Evolutionary conservation across 2,888 invertebrate species (phyloP), one percentile per base, ranked within the genome.

Genomic region (Pseudolycoriella hygida): DNA sequence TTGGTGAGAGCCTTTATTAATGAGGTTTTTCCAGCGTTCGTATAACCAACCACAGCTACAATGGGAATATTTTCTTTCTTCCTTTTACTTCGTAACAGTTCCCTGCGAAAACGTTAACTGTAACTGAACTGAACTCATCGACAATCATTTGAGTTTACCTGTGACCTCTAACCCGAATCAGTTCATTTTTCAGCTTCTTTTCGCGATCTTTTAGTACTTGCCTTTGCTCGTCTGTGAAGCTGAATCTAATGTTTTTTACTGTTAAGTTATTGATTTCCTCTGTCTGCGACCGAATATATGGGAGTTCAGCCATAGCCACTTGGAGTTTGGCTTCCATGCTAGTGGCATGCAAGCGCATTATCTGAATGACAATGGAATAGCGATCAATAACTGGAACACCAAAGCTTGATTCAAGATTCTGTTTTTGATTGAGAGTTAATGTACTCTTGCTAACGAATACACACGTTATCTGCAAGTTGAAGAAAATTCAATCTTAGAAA

Each of bases 21-120:
- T 15, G 80, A 77, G 1, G 86, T 87, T 64, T 87, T 87, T 0
- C 79, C 87, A 34, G 80, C 71, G 61, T 88, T 87, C 3, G 87
- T 88, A 53, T 88, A 87, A 1, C 87, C 87, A 25, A 88, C 79
- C n/a, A 87, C 75, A 15, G 87, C 84, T 15, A 86, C 68, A 38
- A 73, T 67, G 1, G 85, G 84, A 54, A 73, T 71, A 45, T 76
- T 69, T 17, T 64, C 59, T 50, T 67, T 68, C 43, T 61, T 61
- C 38, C 82, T 66, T n/a, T n/a, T n/a, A n/a, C 30, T 30, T 20
- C 78, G 67, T 12, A 79, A 54, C 34, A 75, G 53, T 47, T 69
- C 62, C 47, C 34, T 34, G 30, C 30, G 11, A 82, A n/a, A n/a
- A n/a, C n/a, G n/a, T n/a, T n/a, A n/a, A n/a, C n/a, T n/a, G n/a